phyloP scores from a whole-genome alignment of 2,797 vertebrate genomes.

The Pyrocephalus nanus region DNA sequence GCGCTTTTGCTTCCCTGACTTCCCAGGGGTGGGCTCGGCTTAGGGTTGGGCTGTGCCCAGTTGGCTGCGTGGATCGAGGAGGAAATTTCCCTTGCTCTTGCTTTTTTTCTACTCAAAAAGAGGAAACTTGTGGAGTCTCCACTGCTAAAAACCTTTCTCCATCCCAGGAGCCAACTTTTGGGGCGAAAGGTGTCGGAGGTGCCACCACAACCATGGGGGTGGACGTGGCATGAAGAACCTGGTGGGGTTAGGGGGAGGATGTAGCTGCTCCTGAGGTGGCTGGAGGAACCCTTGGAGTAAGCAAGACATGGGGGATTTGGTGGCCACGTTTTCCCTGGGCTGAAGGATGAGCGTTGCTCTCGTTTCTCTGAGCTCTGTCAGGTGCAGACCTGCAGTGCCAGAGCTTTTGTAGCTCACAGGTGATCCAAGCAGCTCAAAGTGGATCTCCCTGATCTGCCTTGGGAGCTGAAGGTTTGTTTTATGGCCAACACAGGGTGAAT shows the following conservation, averaged over 20 bases:
- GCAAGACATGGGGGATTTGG: background rate
- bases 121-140: background rate
- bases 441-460: background rate
- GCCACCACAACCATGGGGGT: rapidly evolving
- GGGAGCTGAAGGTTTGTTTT: background rate
- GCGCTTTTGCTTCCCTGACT: background rate
- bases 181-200: background rate
- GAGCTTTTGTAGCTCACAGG: background rate
- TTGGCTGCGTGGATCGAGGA: background rate
- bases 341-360: background rate
- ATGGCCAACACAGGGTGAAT: background rate
- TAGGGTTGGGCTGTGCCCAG: background rate
- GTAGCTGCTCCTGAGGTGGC: background rate
- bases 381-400: background rate
- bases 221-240: background rate
- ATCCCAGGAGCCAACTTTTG: background rate
- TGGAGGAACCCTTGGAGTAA: background rate
- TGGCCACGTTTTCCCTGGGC: background rate
- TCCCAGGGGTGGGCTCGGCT: background rate
- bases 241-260: background rate
- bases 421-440: background rate
- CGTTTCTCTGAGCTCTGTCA: background rate
- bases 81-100: background rate
- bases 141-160: background rate
- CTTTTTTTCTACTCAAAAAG: background rate